These are phyloP conservation scores for Acanthosepion lycidas DNA, from an alignment of 2,888 invertebrate species.

Conservation along the genomic window DNA sequence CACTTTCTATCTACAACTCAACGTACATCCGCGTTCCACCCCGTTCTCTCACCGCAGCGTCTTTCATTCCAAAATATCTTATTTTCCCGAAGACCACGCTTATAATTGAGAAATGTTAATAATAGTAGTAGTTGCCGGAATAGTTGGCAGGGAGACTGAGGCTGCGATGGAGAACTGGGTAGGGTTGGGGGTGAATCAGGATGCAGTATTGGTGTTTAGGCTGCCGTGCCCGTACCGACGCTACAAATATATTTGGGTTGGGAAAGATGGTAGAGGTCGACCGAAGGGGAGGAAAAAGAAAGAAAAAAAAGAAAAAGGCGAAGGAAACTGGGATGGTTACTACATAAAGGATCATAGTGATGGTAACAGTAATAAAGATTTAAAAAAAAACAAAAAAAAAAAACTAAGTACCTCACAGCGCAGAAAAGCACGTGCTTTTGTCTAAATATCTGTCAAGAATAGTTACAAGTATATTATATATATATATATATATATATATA, in stretches of 20 bases:
- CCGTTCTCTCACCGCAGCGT: neutral
- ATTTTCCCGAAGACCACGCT: conserved; percentile 21
- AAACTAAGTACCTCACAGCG: neutral
- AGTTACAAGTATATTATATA: too few species aligned
- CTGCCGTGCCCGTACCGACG: neutral
- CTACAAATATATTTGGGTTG: conserved; percentile 2
- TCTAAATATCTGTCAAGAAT: neutral
- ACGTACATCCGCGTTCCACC: neutral
- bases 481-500: too few species aligned
- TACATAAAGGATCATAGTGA: neutral
- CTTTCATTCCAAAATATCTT: conserved; percentile 33
- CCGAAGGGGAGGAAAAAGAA: neutral
- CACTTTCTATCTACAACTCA: neutral
- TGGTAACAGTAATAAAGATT: neutral
- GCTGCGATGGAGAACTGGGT: neutral
- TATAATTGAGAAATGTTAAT: conserved; percentile 33
- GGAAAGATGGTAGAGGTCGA: neutral
- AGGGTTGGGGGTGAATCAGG: neutral
- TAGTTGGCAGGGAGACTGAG: conserved; percentile 33
- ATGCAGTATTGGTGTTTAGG: conserved; percentile 33
- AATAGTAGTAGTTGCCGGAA: conserved; percentile 22
- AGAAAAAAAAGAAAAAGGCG: neutral
- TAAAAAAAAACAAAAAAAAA: too few species aligned
- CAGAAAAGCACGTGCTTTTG: neutral
- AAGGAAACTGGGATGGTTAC: neutral